Percentiles rank a stretch among this genome's conserved stretches.
These are phyloP conservation scores for Poeciliopsis prolifica DNA, from an alignment of 2,113 vertebrate genomes.

Conservation along the genomic window DNA sequence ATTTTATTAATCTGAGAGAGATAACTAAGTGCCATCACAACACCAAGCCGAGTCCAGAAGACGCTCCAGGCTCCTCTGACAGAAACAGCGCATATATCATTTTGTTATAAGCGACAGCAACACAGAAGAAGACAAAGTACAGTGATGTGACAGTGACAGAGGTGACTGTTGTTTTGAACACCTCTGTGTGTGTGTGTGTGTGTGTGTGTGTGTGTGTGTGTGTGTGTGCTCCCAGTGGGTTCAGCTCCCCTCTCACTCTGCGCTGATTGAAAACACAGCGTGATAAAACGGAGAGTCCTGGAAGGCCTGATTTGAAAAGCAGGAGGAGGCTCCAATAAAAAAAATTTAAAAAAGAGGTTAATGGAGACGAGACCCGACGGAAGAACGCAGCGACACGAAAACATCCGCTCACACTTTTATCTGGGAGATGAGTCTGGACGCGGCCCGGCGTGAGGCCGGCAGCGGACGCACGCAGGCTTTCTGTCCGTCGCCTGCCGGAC, in stretches of 20 bases:
- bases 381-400: neutral
- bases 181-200: conserved; percentile 22
- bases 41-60: neutral
- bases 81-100: neutral
- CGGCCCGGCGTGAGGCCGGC: too few relatives aligned
- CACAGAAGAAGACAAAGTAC: conserved; percentile 19
- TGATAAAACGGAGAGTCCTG: conserved; percentile 54
- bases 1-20: neutral
- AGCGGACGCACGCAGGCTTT: neutral
- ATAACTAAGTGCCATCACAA: neutral
- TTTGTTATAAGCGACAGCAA: neutral
- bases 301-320: conserved; percentile 60
- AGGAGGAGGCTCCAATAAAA: conserved; percentile 39
- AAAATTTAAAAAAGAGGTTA: conserved; percentile 40
- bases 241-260: conserved; percentile 25
- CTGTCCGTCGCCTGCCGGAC: neutral
- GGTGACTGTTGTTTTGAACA: conserved; percentile 16
- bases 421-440: neutral
- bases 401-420: conserved; percentile 12
- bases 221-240: neutral
- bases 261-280: conserved; percentile 67
- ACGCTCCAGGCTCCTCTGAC: neutral
- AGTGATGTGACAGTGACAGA: conserved; percentile 3
- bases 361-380: conserved; percentile 43
- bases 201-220: conserved; percentile 21